Conservation (phyloP, 2,888 invertebrate genomes). For the Eupithecia tripunctaria region DNA sequence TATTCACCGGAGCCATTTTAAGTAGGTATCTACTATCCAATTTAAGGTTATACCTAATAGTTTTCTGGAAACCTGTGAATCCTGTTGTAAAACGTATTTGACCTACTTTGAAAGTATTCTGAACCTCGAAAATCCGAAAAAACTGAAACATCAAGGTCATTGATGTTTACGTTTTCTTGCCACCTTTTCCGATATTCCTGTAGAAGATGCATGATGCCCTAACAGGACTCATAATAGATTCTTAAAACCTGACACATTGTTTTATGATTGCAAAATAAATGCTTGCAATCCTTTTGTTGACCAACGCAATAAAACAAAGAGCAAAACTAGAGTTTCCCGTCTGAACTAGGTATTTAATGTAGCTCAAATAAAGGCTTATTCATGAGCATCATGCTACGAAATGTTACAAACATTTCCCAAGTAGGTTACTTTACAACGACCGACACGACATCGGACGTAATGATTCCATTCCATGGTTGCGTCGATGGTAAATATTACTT, state of each 20-base stretch:
- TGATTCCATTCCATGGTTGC: background rate
- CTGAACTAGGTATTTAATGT: conserved; percentile 11
- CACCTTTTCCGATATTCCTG: background rate
- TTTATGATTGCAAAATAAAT: too few relatives aligned
- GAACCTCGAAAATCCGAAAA: background rate
- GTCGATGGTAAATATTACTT: background rate
- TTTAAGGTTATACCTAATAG: background rate
- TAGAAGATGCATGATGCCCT: too few relatives aligned
- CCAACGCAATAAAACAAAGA: background rate
- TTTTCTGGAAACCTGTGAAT: background rate
- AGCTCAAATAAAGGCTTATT: conserved; percentile 16
- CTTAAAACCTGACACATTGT: too few relatives aligned
- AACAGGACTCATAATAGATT: too few relatives aligned
- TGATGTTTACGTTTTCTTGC: background rate
- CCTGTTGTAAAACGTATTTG: background rate
- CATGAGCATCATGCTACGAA: conserved; percentile 11
- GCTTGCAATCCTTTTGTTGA: background rate
- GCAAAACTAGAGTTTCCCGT: conserved; percentile 9
- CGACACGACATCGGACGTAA: background rate
- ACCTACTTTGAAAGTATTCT: background rate
- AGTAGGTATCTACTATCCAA: too few relatives aligned
- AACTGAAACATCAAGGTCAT: background rate
- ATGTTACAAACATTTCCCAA: background rate
- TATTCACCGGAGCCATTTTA: background rate
- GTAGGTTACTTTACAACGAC: background rate